These are phyloP conservation scores for Siderastrea siderea DNA, from an alignment of 92 coral and sea anemone genomes.

Conservation along the genomic window DNA sequence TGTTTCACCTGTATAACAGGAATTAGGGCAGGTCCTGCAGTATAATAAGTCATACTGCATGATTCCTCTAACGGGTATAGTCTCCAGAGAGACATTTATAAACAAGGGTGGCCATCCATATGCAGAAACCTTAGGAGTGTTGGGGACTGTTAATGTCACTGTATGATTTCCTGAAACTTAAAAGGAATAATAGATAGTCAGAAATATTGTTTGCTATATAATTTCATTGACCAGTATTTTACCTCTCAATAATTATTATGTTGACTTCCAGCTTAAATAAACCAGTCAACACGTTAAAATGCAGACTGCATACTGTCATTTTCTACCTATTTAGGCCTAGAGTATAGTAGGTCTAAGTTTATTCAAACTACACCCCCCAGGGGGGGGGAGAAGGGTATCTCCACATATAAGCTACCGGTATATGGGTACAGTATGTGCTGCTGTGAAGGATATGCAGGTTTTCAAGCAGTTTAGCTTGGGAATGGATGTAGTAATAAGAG, in stretches of 20 bases:
- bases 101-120: conserved; percentile 27
- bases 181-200: neutral
- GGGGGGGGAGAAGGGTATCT: no score
- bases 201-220: no score
- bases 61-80: conserved; percentile 9
- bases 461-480: no score
- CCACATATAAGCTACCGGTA: no score
- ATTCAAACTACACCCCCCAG: no score
- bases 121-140: neutral
- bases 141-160: neutral
- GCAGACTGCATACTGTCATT: neutral
- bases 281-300: neutral
- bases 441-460: no score
- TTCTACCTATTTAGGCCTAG: neutral
- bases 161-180: conserved; percentile 6
- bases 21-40: neutral
- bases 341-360: no score
- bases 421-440: no score
- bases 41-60: conserved; percentile 19
- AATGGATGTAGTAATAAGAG: no score
- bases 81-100: conserved; percentile 10
- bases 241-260: no score
- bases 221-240: no score
- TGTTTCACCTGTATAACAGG: neutral
- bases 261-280: neutral